Conservation (phyloP, 23 tunicate species). For the Styela clava region DNA sequence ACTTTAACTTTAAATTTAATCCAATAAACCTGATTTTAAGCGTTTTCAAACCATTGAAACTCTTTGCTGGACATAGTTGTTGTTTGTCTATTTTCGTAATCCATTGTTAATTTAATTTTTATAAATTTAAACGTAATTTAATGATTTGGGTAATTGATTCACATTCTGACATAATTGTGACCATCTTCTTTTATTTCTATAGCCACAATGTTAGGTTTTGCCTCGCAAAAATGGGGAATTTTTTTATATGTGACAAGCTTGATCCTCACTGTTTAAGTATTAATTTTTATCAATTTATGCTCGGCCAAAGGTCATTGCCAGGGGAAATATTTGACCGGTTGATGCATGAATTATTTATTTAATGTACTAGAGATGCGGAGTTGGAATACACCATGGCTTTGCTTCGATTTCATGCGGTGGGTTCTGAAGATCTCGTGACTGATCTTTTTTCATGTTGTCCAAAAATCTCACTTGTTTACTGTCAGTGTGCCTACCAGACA, state of each 20-base stretch:
- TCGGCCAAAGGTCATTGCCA: neutral
- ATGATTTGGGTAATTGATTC: too few species aligned
- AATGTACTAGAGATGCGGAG: neutral
- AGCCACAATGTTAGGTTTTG: neutral
- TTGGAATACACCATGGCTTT: neutral
- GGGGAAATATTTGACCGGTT: neutral
- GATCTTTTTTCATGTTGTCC: too few species aligned
- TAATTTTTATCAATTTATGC: neutral
- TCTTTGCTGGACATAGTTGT: too few species aligned
- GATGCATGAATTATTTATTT: neutral
- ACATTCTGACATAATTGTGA: neutral
- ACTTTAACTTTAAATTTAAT: too few species aligned
- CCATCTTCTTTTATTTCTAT: neutral
- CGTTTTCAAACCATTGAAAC: too few species aligned
- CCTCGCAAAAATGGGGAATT: neutral
- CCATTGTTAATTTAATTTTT: too few species aligned
- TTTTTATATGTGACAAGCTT: neutral
- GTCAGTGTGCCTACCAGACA: too few species aligned
- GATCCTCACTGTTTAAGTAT: neutral
- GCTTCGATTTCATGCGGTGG: neutral
- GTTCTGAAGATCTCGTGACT: too few species aligned
- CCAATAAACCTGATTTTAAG: too few species aligned
- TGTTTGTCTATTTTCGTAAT: too few species aligned
- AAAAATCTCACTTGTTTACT: too few species aligned
- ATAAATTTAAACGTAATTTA: too few species aligned